Evolutionary conservation across 1,140 invertebrate species (phyloP), one percentile per base, ranked within the genome.

Genomic region (Psilanteris sp.): DNA sequence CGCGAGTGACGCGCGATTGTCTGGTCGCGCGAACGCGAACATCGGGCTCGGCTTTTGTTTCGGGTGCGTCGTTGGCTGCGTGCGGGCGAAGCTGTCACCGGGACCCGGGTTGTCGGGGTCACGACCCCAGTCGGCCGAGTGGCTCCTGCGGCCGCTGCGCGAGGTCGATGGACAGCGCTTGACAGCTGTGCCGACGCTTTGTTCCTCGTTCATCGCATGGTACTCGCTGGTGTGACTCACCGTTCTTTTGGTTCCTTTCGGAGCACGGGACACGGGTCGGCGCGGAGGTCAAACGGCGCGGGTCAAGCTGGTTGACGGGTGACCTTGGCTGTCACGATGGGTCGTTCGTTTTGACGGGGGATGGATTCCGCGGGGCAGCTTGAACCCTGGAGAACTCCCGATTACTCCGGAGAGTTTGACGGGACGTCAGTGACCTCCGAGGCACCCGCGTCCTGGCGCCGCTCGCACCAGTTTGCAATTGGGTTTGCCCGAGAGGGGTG

Each of bases 1-100:
- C 66, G 66, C 54, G 66, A 59, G 52, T 52, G 52, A 68, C 43
- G 66, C 44, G 66, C 16, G 44, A 50, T 43, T 32, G 14, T 7
- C 52, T 43, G 34, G 54, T 52, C 50, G 44, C 10, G 27, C 14
- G 62, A 31, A 26, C n/a, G n/a, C n/a, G n/a, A n/a, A n/a, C n/a
- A 44, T 26, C 15, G 29, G 14, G 27, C 24, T 27, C 6, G n/a
- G 44, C 43, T 70, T 70, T 43, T 43, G 59, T 59, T 20, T 27
- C 34, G 44, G 50, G 39, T 24, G 43, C 52, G 54, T 32, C 44
- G 34, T 39, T 44, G 18, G 48, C 26, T 16, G 31, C 43, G 52
- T 34, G 24, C 14, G 10, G 39, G 24, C n/a, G 8, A 8, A 26
- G 27, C 37, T 67, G 50, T 67, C 48, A 55, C 14, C 37, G 1